Conservation (phyloP, 2,888 invertebrate species). For the Netelia fuscicornis region DNA sequence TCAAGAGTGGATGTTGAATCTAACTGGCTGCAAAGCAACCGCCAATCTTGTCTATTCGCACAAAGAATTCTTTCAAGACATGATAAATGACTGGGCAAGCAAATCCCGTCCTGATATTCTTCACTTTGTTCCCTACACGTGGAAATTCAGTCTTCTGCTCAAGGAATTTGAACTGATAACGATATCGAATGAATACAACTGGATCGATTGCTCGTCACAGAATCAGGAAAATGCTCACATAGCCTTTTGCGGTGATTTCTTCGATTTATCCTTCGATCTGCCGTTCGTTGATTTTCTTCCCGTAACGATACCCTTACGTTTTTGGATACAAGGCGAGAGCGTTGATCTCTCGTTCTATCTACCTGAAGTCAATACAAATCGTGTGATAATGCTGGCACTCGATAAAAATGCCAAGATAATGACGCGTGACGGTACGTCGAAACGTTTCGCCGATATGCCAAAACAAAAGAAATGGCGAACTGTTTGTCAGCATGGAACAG, state of each 20-base stretch:
- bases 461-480: conserved; percentile 91
- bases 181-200: conserved; percentile 98
- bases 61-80: conserved; percentile 98
- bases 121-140: conserved; percentile 98
- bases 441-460: conserved; percentile 86
- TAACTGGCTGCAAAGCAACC: conserved; percentile 98
- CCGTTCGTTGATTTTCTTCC: conserved; percentile 98
- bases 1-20: conserved; percentile 96
- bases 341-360: conserved; percentile 95
- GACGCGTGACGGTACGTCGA: conserved; percentile 90
- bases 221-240: conserved; percentile 98
- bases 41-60: conserved; percentile 97
- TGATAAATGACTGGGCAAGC: conserved; percentile 98
- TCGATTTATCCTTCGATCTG: conserved; percentile 96
- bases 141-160: conserved; percentile 95
- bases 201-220: conserved; percentile 99
- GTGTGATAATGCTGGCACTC: conserved; percentile 92
- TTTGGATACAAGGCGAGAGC: conserved; percentile 98
- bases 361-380: conserved; percentile 96
- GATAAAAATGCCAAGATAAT: conserved; percentile 95
- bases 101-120: conserved; percentile 97
- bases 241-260: conserved; percentile 96
- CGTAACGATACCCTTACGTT: conserved; percentile 93
- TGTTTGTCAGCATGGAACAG: conserved; percentile 89
- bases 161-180: conserved; percentile 98